These are phyloP conservation scores for Philypnodon macrostomus DNA, from an alignment of 2,797 vertebrate species.

Conservation along the genomic window DNA sequence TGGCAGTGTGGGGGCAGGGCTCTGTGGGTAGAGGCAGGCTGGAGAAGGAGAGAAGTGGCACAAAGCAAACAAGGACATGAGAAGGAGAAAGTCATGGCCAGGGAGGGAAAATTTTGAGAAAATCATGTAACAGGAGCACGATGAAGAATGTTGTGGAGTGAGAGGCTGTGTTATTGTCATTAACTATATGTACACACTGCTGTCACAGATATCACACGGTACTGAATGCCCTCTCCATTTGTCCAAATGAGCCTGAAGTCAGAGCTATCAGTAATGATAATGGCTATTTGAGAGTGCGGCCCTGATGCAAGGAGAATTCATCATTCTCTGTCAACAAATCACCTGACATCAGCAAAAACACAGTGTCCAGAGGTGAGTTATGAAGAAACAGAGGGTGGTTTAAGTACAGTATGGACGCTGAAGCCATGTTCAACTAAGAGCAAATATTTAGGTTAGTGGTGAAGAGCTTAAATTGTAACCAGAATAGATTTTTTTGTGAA, in stretches of 20 bases:
- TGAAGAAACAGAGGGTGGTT: background rate
- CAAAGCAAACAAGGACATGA: constrained; percentile 60
- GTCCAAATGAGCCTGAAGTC: constrained; percentile 39
- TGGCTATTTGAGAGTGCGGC: constrained; percentile 44
- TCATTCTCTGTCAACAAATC: constrained; percentile 31
- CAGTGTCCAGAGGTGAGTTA: constrained; percentile 9
- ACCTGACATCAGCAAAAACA: constrained; percentile 16
- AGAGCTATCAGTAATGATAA: constrained; percentile 49
- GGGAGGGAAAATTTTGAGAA: constrained; percentile 41
- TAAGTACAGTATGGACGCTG: too few relatives aligned
- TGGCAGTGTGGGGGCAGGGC: constrained; percentile 56
- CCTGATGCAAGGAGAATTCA: constrained; percentile 26
- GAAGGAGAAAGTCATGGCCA: constrained; percentile 53
- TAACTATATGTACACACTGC: constrained; percentile 16
- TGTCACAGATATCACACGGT: constrained; percentile 32
- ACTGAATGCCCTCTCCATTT: constrained; percentile 24
- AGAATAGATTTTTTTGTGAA: too few relatives aligned
- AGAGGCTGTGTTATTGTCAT: constrained; percentile 34
- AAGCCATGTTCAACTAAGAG: too few relatives aligned
- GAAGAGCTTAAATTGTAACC: background rate
- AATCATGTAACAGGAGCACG: constrained; percentile 33
- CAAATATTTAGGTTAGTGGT: background rate
- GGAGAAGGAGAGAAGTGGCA: constrained; percentile 19
- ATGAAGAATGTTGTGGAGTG: constrained; percentile 31
- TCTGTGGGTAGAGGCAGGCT: constrained; percentile 27